Conservation (phyloP, 2,888 invertebrate species). For the Electrophaes corylata region DNA sequence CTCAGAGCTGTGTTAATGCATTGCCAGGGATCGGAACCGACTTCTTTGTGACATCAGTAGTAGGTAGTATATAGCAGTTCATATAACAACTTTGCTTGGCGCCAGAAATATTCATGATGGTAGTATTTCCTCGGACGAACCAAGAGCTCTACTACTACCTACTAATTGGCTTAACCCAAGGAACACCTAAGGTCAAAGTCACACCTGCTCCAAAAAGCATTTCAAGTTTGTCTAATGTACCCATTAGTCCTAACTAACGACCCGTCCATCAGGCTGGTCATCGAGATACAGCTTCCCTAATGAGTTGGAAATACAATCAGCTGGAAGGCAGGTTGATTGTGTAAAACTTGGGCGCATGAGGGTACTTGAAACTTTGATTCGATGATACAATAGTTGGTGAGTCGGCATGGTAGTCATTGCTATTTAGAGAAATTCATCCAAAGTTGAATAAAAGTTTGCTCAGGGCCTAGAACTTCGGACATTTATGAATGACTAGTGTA, state of each 20-base stretch:
- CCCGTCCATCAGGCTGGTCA: constrained; percentile 16
- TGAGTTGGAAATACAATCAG: constrained; percentile 55
- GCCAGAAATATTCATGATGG: too few relatives aligned
- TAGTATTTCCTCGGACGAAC: too few relatives aligned
- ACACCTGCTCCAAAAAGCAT: constrained; percentile 1
- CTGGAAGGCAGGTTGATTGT: constrained; percentile 48
- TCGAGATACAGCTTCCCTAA: constrained; percentile 45
- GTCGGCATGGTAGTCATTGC: background rate
- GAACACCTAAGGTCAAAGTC: background rate
- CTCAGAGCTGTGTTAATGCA: too few relatives aligned
- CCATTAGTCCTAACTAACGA: constrained; percentile 21
- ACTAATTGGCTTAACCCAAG: background rate
- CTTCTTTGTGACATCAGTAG: too few relatives aligned
- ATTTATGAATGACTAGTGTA: too few relatives aligned
- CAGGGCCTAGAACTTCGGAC: too few relatives aligned
- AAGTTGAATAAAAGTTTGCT: too few relatives aligned
- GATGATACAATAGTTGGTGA: constrained; percentile 14
- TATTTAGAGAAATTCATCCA: too few relatives aligned
- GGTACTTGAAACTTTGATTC: constrained; percentile 36
- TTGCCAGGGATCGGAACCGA: too few relatives aligned
- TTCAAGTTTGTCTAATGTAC: constrained; percentile 12
- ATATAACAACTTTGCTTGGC: too few relatives aligned
- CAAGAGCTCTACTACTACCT: too few relatives aligned
- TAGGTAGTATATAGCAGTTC: too few relatives aligned
- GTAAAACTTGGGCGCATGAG: constrained; percentile 34